A percentile compares a stretch with the other conserved stretches of the same genome.
phyloP scores from a whole-genome alignment of 2,888 invertebrate genomes.

The Corbicula japonica region DNA sequence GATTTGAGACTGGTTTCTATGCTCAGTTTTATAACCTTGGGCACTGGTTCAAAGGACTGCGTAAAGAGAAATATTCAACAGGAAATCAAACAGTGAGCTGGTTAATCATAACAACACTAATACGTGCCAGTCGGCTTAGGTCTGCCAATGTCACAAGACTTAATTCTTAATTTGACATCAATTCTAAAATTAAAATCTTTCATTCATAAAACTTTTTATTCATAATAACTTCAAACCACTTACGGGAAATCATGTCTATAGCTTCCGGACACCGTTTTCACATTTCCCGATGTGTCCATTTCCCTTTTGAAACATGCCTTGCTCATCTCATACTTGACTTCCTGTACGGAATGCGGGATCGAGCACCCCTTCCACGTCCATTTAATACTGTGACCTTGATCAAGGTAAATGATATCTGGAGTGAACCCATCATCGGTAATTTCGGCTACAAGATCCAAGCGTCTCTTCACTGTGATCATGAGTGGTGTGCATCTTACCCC shows the following conservation, averaged over 20 bases:
- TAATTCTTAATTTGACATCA: neutral
- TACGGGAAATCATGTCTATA: slow-evolving; percentile 84
- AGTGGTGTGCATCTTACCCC: slow-evolving; percentile 84
- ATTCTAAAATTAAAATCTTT: neutral
- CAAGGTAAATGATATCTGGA: slow-evolving; percentile 84
- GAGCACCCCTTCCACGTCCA: slow-evolving; percentile 85
- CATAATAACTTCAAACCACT: slow-evolving; percentile 60
- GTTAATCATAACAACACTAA: no score
- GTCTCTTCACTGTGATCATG: slow-evolving; percentile 81
- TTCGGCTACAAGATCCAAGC: slow-evolving; percentile 79
- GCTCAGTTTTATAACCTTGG: no score
- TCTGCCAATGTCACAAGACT: neutral
- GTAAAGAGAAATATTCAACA: no score
- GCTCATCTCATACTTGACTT: slow-evolving; percentile 77
- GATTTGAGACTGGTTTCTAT: no score
- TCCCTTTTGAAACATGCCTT: slow-evolving; percentile 76
- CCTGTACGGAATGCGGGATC: slow-evolving; percentile 80
- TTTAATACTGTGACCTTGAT: slow-evolving; percentile 84
- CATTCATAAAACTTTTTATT: neutral
- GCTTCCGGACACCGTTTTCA: slow-evolving; percentile 83
- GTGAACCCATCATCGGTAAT: slow-evolving; percentile 85
- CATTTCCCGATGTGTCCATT: slow-evolving; percentile 65
- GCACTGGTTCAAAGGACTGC: no score
- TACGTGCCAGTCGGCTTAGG: neutral
- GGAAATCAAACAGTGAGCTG: no score